Evolutionary conservation across 2,888 invertebrate species (phyloP), one percentile per base, ranked within the genome.

Genomic region (Drosophila infuscata): DNA sequence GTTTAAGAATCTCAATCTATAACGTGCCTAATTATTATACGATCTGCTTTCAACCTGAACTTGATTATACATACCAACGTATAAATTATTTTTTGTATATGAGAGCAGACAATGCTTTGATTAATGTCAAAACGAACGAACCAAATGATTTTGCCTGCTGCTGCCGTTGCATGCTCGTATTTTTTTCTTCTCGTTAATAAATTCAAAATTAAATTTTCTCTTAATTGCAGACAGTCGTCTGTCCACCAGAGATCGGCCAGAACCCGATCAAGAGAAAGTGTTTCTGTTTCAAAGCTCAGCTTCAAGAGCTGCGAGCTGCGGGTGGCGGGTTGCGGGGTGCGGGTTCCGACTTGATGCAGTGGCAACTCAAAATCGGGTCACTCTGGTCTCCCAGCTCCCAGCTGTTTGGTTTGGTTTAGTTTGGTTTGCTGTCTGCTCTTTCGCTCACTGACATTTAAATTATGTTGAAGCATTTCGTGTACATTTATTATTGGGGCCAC

Each of bases 181-280:
- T 25, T 43, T 41, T 68, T 46, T 25, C 25, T 56, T 60, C 9
- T 62, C 48, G 51, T 90, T 90, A 86, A 90, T 88, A 89, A 90
- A 90, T 88, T 85, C 83, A 90, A 88, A 88, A 85, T 90, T 90
- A 86, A 88, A 83, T 90, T 85, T 85, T 85, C 85, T 85, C 85
- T 85, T 88, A 90, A 85, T 85, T 85, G 89, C 90, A 75, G 78
- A 64, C 81, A 46, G 86, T 58, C 63, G 77, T 73, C 66, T 30
- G 57, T 35, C 43, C 60, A 41, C 30, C 61, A 52, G 43, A 36
- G 41, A 46, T 54, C 51, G 77, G 51, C 41, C 86, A 85, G 84
- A 84, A 84, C 76, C 70, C 86, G 86, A 84, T 85, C 73, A 85
- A 74, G 85, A 85, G 85, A 85, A 85, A 85, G 85, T 85, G 85